Evolutionary conservation across 2,797 vertebrate genomes (phyloP), one percentile per base, ranked within the genome.

Genomic region (Thripadectes ignobilis): DNA sequence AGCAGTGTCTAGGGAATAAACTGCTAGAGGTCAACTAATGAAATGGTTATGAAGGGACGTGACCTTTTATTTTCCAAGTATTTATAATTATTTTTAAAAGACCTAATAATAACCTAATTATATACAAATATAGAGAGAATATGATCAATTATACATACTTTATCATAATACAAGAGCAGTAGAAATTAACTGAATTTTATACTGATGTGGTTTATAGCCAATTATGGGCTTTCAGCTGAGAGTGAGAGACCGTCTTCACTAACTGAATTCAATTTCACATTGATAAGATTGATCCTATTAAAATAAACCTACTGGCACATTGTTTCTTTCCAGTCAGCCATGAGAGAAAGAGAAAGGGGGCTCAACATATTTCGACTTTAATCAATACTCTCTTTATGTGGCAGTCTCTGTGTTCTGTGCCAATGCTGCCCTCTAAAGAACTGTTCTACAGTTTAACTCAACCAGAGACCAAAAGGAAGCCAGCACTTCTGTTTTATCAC

Each of bases 231-330:
- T 58, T 58, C 90, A 88, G 51, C 69, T 95, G 46, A 88, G 82
- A 92, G 49, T 46, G 69, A 93, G 62, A 89, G 67, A 85, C 41
- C 68, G 48, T 74, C 58, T 74, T 72, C 49, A 88, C 89, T 92
- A 96, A 87, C 32, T 49, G n/a, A 94, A 96, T 79, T 61, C 72
- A 88, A 89, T 88, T 94, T 86, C 79, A 68, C 71, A 80, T 78
- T 48, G 76, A 95, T 74, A 93, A 92, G 85, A 91, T 80, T 91
- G 81, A 95, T 89, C 78, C 74, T 55, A 76, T 94, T 95, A 97
- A 96, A 97, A 95, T 71, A 94, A 93, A 91, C 23, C 43, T 73
- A 48, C 59, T 78, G 72, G 79, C 51, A 94, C 57, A 57, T 45
- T 95, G 78, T 45, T 76, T 86, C 51, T 69, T 88, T 88, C 46